Evolutionary conservation across 2,888 invertebrate genomes (phyloP).

Genomic region (Nemoura dubitans): DNA sequence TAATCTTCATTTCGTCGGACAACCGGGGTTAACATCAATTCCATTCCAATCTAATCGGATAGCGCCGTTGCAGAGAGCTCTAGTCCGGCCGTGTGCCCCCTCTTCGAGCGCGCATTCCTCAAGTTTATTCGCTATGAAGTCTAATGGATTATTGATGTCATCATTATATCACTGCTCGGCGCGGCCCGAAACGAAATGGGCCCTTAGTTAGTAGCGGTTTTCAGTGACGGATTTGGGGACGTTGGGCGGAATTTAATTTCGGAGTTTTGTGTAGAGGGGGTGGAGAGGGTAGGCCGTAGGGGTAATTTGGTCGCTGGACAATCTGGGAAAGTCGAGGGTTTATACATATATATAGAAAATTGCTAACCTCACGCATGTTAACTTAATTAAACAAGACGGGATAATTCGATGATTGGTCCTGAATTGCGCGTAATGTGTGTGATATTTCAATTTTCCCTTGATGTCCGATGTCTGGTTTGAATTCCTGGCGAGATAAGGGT

Average conservation of each 20-base stretch:
- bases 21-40: constrained; percentile 4
- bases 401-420: background rate
- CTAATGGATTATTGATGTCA: background rate
- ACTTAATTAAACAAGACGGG: background rate
- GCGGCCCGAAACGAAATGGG: background rate
- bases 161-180: background rate
- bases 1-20: constrained; percentile 7
- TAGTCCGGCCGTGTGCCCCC: background rate
- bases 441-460: constrained; percentile 4
- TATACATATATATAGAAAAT: background rate
- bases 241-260: background rate
- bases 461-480: background rate
- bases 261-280: background rate
- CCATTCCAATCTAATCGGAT: constrained; percentile 1
- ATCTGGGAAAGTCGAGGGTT: background rate
- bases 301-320: background rate
- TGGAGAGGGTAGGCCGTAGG: too few species aligned
- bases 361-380: too few species aligned
- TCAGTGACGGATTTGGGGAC: background rate
- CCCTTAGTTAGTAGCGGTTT: background rate
- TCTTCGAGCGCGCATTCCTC: background rate
- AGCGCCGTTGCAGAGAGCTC: background rate
- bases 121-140: background rate
- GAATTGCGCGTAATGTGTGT: background rate
- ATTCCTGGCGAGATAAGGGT: background rate